Evolutionary conservation across 2,888 invertebrate genomes (phyloP), one percentile per base, ranked within the genome.

Genomic region (Troglohyphantes excavatus): DNA sequence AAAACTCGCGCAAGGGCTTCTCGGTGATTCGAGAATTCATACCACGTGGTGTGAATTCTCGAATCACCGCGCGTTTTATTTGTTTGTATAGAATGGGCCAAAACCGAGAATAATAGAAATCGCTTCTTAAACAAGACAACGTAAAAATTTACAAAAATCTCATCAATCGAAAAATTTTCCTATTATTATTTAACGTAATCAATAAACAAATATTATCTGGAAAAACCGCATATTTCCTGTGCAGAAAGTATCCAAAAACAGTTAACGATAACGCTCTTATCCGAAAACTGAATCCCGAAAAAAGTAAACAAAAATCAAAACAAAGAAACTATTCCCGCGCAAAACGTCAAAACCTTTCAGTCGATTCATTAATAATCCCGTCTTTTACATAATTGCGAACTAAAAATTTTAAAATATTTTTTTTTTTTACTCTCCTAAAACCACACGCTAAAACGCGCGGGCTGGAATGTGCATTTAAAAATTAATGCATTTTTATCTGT

Each of bases 401-500:
- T 89, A 82, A 89, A 89, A 82, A 81, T 89, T 82, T 89, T 70
- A 82, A 87, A 89, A 68, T 53, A 53, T 53, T 39, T 73, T 59
- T 33, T 70, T 39, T 2, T 23, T n/a, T 17, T 21, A 17, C 17
- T 17, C 11, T 27, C 21, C 21, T 43, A 19, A 19, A 21, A 43
- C 19, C 23, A 6, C 21, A 43, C 46, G 46, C 21, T 73, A 73
- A 75, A 75, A 67, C 21, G 73, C 72, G 65, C n/a, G 43, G 39
- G 33, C 59, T 7, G n/a, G 82, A 82, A 26, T 33, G 61, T 59
- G 39, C 73, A 63, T 70, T 89, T 76, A 89, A 89, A 89, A 82
- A 89, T 89, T 82, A 89, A 89, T 89, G 82, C 88, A 82, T 83
- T 89, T 82, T 89, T 89, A 89, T 89, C 88, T 68, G 82, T 89